Evolutionary conservation across 2,113 vertebrate genomes (phyloP), one percentile per base, ranked within the genome.

Genomic region (Rhea pennata): DNA sequence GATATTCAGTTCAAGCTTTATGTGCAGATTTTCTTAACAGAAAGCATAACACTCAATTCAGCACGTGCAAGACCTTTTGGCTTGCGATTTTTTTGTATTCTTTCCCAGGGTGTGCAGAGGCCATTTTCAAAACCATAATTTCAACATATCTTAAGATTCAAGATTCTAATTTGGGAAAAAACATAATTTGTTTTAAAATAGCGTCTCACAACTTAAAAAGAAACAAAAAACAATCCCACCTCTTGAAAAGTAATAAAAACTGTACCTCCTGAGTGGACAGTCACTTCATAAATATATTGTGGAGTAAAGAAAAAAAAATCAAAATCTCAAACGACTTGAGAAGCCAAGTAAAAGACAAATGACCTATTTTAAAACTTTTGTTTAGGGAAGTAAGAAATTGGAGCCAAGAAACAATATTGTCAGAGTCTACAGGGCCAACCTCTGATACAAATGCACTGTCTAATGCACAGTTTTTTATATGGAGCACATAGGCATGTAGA

Each of bases 311-410:
- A 46, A 87, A 75, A 50, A 86, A 62, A 21, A 73, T 40, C 14
- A 27, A 75, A 50, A 93, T 54, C 87, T 92, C 87, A 83, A 15
- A 0, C 59, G 59, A 56, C 84, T 94, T 85, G 39, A 90, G 71
- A 85, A 95, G 87, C 36, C 54, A 87, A 95, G 36, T 53, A 64
- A 67, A 87, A 89, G n/a, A 83, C 74, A 70, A 69, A 82, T 13
- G 7, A 79, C 69, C 87, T 91, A 92, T 79, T 96, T 87, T 26
- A 46, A 95, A 91, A 39, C 20, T 29, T 84, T 88, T 84, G 75
- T 91, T 95, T 87, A 85, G 62, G 50, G 59, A 87, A 93, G 46
- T 48, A n/a, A 87, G 29, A 92, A 95, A 76, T 26, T 19, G 31
- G 65, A 95, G 87, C 44, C 27, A 84, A 84, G 81, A 87, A 91